These are phyloP conservation scores for Bradynema listronoti DNA, from an alignment of 1,140 invertebrate species.

Conservation along the genomic window DNA sequence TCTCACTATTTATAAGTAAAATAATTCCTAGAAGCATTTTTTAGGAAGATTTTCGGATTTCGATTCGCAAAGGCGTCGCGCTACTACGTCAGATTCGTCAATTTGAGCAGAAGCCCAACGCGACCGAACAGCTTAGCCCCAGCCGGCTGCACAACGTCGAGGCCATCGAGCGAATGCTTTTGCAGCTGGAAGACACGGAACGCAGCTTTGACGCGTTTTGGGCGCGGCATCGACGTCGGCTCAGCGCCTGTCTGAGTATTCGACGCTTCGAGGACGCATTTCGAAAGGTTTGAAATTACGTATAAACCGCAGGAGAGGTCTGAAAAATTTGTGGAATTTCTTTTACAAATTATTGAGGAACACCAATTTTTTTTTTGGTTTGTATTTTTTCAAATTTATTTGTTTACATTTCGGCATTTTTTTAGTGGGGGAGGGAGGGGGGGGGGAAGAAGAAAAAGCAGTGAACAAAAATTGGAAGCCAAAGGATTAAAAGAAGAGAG, in stretches of 20 bases:
- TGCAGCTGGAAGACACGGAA: slow-evolving; percentile 88
- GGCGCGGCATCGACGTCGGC: slow-evolving; percentile 75
- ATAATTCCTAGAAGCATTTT: slow-evolving; percentile 18
- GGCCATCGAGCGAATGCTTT: slow-evolving; percentile 80
- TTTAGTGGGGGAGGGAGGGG: no score
- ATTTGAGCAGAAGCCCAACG: slow-evolving; percentile 51
- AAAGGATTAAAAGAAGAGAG: no score
- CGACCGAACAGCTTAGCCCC: slow-evolving; percentile 60
- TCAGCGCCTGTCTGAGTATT: slow-evolving; percentile 79
- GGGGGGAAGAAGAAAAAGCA: no score
- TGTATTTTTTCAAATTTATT: no score
- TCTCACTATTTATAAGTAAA: neutral
- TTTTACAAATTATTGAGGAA: no score
- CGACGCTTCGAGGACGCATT: slow-evolving; percentile 82
- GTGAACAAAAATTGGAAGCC: no score
- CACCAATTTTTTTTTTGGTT: no score
- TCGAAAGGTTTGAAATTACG: slow-evolving; percentile 64
- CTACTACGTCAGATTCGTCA: slow-evolving; percentile 59
- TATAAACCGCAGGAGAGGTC: no score
- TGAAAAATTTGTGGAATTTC: no score
- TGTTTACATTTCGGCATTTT: no score
- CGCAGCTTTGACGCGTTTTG: slow-evolving; percentile 86
- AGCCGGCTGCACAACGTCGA: slow-evolving; percentile 77
- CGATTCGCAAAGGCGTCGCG: slow-evolving; percentile 45
- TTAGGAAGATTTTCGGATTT: slow-evolving; percentile 57